Percentiles rank a stretch among this genome's conserved stretches.
These are phyloP conservation scores for Trogon melanurus DNA, from an alignment of 2,113 vertebrate species.

Conservation along the genomic window DNA sequence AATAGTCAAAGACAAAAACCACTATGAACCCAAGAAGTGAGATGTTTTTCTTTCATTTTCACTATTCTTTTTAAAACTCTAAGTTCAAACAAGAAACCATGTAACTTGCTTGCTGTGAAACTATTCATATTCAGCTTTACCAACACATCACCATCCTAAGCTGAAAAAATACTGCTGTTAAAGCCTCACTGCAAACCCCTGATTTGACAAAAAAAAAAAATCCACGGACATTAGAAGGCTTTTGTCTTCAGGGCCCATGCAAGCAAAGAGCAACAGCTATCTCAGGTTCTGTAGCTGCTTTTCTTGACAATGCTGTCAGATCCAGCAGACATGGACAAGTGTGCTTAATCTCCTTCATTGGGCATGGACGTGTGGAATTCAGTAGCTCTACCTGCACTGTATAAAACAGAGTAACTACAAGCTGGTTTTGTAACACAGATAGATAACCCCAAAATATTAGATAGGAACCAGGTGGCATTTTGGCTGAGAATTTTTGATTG, in stretches of 20 bases:
- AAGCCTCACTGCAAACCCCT: not conserved
- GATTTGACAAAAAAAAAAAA: not conserved
- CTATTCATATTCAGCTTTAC: not conserved
- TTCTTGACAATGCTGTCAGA: not conserved
- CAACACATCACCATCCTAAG: not conserved
- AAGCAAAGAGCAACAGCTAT: not conserved
- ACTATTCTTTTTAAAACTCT: not conserved
- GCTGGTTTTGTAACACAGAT: not conserved
- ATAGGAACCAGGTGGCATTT: not conserved
- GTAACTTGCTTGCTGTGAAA: not conserved
- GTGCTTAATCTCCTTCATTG: not conserved
- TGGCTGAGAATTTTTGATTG: not conserved
- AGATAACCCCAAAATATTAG: not conserved
- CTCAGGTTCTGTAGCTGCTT: not conserved
- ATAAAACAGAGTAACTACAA: not conserved
- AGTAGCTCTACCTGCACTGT: not conserved
- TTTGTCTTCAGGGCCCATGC: not conserved
- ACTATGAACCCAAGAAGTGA: not conserved
- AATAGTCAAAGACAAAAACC: not conserved
- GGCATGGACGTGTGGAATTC: not conserved
- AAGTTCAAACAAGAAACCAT: not conserved
- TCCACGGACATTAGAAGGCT: not conserved
- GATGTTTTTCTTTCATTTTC: not conserved
- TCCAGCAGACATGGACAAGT: not conserved
- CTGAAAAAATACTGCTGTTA: not conserved